phyloP scores from a whole-genome alignment of 2,888 invertebrate genomes.

The Hyppa rectilinea region DNA sequence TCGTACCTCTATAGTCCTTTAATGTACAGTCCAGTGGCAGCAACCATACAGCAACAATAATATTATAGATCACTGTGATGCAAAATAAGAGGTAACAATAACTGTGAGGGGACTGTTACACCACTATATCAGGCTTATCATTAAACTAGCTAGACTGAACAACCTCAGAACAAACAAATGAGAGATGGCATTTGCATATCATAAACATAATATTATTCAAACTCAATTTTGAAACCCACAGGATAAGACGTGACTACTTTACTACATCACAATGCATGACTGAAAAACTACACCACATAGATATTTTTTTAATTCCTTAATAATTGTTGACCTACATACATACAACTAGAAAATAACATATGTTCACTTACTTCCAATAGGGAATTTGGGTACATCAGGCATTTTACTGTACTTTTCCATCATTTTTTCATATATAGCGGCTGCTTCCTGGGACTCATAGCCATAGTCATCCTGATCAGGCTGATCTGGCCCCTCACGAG shows the following conservation, averaged over 20 bases:
- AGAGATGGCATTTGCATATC: too few relatives aligned
- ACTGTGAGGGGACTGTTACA: too few relatives aligned
- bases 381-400: constrained; percentile 94
- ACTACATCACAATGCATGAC: not conserved
- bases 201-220: not conserved
- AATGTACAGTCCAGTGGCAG: too few relatives aligned
- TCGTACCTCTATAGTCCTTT: too few relatives aligned
- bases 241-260: not conserved
- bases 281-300: not conserved
- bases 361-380: constrained; percentile 82
- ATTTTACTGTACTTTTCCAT: constrained; percentile 95
- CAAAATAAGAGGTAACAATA: not conserved
- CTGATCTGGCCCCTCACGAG: constrained; percentile 93
- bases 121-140: not conserved
- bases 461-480: constrained; percentile 98
- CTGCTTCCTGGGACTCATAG: constrained; percentile 96
- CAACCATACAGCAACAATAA: not conserved
- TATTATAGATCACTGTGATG: not conserved
- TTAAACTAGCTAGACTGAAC: not conserved
- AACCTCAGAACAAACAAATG: not conserved
- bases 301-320: not conserved
- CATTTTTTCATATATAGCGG: constrained; percentile 95
- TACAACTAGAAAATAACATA: constrained; percentile 6
- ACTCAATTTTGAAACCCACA: not conserved
- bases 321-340: constrained; percentile 41